A percentile compares a stretch with the other conserved stretches of the same genome.
Conservation (phyloP, 2,113 vertebrate genomes). For the Epinephelus moara region DNA sequence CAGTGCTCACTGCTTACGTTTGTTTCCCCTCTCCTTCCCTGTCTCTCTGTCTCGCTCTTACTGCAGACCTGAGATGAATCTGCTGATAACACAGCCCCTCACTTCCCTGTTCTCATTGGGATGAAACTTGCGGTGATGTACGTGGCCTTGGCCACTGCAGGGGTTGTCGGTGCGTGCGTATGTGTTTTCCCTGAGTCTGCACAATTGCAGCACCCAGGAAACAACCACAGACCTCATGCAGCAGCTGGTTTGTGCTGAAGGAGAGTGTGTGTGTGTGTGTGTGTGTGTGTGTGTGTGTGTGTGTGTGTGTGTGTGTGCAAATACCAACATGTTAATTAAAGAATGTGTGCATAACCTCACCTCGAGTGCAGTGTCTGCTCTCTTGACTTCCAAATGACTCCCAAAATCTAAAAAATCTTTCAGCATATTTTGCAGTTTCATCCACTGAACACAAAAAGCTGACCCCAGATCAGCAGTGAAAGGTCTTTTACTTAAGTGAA, state of each 20-base stretch:
- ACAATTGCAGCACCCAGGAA: constrained; percentile 62
- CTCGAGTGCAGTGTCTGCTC: not conserved
- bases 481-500: not conserved
- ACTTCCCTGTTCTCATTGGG: constrained; percentile 47
- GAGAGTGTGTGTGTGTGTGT: not conserved
- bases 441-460: not conserved
- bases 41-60: constrained; percentile 34
- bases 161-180: constrained; percentile 30
- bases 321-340: not conserved
- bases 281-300: no score
- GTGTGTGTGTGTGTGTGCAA: not conserved
- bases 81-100: constrained; percentile 66
- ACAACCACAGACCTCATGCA: constrained; percentile 32
- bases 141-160: constrained; percentile 67
- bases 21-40: constrained; percentile 33
- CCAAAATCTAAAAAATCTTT: not conserved
- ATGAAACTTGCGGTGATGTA: constrained; percentile 68
- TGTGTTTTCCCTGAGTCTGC: constrained; percentile 66
- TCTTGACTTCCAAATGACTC: constrained; percentile 7
- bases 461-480: not conserved
- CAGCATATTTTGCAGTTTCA: constrained; percentile 2
- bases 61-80: constrained; percentile 63
- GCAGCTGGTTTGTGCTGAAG: constrained; percentile 30
- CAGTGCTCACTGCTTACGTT: constrained; percentile 38
- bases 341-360: not conserved